phyloP scores from a whole-genome alignment of 1,140 invertebrate species.

The Cotesia vestalis region DNA sequence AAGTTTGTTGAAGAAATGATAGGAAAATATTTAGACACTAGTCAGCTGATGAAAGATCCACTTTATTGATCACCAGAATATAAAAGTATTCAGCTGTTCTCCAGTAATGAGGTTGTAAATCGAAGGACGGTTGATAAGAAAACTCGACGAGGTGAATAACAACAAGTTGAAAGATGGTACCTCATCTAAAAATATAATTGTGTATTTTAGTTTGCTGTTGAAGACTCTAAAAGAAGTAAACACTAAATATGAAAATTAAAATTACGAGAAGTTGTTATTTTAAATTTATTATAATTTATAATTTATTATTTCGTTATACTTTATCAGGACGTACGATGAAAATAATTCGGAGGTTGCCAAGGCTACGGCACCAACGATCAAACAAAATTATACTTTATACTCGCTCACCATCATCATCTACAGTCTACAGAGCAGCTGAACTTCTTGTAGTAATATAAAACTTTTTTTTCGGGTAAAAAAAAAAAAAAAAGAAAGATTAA shows the following conservation, averaged over 20 bases:
- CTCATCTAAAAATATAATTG: too few species aligned
- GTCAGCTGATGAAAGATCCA: not conserved
- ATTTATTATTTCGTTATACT: not conserved
- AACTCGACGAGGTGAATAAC: conserved; percentile 5
- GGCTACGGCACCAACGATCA: conserved; percentile 22
- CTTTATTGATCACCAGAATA: conserved; percentile 1
- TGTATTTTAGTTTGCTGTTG: too few species aligned
- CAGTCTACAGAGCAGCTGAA: not conserved
- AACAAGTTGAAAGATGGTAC: not conserved
- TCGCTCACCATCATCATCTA: too few species aligned
- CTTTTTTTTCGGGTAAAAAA: not conserved
- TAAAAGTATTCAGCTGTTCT: conserved; percentile 16
- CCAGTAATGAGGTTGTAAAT: conserved; percentile 6
- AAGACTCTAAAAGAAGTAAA: too few species aligned
- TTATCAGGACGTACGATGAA: not conserved
- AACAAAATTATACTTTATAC: not conserved
- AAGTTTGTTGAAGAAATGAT: too few species aligned
- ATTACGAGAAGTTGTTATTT: not conserved
- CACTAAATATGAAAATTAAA: not conserved
- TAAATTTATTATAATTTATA: not conserved
- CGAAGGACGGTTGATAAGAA: conserved; percentile 9
- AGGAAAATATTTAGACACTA: too few species aligned
- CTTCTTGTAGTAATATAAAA: not conserved
- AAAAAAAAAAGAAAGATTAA: not conserved
- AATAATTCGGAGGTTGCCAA: conserved; percentile 1